Evolutionary conservation across 1,140 invertebrate species (phyloP), one percentile per base, ranked within the genome.

Genomic region (Drosophila baimaii): DNA sequence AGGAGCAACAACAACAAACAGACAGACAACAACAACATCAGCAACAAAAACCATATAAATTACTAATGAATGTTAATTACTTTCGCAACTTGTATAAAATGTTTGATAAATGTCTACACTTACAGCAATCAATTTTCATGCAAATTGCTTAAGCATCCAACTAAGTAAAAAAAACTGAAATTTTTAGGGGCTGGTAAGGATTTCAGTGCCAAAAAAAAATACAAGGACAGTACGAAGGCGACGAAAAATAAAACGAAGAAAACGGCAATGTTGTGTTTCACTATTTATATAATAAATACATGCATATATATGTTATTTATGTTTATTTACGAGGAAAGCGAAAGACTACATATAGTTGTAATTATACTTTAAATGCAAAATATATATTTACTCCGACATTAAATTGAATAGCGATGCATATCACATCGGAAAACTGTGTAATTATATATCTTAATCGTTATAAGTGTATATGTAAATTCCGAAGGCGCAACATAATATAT

Each of bases 121-220:
- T 80, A 75, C 35, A 43, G 54, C 73, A 72, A 58, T 31, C 52
- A 58, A 73, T 62, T 61, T 88, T 68, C 61, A 63, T 54, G 66
- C 66, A 73, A 59, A 61, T 61, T 66, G 54, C 46, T 55, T 69
- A 61, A 49, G 25, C 43, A 79, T 56, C 12, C 12, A 46, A 73
- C 13, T 52, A 52, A 52, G 17, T 35, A 3, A 66, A 79, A 78
- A 15, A 31, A 71, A 61, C 89, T 91, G 84, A 91, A 91, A 78
- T 90, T 90, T 89, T 91, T 90, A 85, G 74, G 89, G 86, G 90
- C 83, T 91, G 81, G 83, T 82, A 90, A 91, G 77, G 59, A 78
- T 79, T 90, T 90, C 85, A 90, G 90, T 75, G 39, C 17, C 62
- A 31, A 69, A 76, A 65, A 81, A 79, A 81, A 78, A 54, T 47